phyloP scores from a whole-genome alignment of 2,888 invertebrate species.

The Glaucopsyche alexis region DNA sequence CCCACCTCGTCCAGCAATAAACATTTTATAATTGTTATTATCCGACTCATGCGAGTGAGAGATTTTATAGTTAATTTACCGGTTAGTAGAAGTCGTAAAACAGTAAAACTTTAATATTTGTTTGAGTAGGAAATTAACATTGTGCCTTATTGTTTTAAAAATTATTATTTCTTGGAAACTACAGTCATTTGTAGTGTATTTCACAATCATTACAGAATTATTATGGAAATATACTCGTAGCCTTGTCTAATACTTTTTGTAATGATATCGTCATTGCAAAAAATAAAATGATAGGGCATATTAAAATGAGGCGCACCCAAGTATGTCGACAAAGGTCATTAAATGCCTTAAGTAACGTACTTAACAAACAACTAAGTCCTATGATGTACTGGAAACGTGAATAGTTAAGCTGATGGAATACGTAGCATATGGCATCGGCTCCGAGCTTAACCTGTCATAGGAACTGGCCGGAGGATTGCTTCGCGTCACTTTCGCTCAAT shows the following conservation, averaged over 20 bases:
- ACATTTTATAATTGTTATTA: conserved; percentile 19
- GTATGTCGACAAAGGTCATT: conserved; percentile 45
- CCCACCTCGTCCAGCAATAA: conserved; percentile 4
- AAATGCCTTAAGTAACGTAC: conserved; percentile 27
- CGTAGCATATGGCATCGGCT: conserved; percentile 59
- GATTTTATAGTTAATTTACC: conserved; percentile 26
- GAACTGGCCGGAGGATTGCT: conserved; percentile 65
- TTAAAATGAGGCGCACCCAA: conserved; percentile 49
- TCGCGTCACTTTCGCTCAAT: conserved; percentile 71
- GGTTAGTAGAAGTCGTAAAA: conserved; percentile 6
- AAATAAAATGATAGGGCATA: conserved; percentile 45
- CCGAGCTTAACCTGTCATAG: conserved; percentile 61
- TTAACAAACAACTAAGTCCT: conserved; percentile 21
- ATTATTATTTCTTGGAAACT: background rate
- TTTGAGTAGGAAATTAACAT: conserved; percentile 11
- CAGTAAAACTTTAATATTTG: conserved; percentile 18
- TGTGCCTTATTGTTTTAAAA: conserved; percentile 10
- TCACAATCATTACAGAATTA: conserved; percentile 8
- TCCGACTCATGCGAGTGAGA: conserved; percentile 10
- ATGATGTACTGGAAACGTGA: conserved; percentile 51
- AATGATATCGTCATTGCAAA: conserved; percentile 68
- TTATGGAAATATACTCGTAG: conserved; percentile 18
- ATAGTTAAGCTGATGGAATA: conserved; percentile 30
- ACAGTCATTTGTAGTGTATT: background rate
- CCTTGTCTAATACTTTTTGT: conserved; percentile 22